These are phyloP conservation scores for Harmothoe impar DNA, from an alignment of 2,888 invertebrate genomes.

Conservation along the genomic window DNA sequence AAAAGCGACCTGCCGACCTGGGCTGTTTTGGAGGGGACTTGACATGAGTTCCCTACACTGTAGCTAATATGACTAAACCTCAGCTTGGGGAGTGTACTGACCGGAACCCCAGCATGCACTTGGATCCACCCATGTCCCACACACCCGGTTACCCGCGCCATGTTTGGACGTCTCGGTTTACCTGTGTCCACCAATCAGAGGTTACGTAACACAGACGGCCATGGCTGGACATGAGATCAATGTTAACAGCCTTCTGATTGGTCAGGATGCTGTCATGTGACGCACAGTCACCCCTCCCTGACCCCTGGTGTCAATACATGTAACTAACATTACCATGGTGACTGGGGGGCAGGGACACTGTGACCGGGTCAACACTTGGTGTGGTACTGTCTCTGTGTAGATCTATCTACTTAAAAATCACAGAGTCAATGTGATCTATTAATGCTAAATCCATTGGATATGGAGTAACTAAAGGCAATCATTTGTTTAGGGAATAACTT, in stretches of 20 bases:
- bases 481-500: too few relatives aligned
- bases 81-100: too few relatives aligned
- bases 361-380: not conserved
- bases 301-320: not conserved
- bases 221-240: not conserved
- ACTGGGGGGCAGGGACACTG: not conserved
- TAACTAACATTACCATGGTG: constrained; percentile 11
- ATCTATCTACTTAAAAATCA: too few relatives aligned
- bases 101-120: not conserved
- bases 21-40: too few relatives aligned
- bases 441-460: too few relatives aligned
- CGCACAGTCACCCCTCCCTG: not conserved
- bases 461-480: too few relatives aligned
- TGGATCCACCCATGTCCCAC: not conserved
- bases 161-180: not conserved
- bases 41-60: too few relatives aligned
- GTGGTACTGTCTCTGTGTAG: too few relatives aligned
- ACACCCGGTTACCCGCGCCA: not conserved
- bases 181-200: constrained; percentile 8
- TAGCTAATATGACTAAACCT: too few relatives aligned
- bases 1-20: too few relatives aligned
- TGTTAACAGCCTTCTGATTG: not conserved
- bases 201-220: not conserved
- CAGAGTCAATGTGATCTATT: too few relatives aligned
- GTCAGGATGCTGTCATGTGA: not conserved